Percentiles rank a stretch among this genome's conserved stretches.
These are phyloP conservation scores for Camponotus pennsylvanicus DNA, from an alignment of 1,140 invertebrate genomes.

Conservation along the genomic window DNA sequence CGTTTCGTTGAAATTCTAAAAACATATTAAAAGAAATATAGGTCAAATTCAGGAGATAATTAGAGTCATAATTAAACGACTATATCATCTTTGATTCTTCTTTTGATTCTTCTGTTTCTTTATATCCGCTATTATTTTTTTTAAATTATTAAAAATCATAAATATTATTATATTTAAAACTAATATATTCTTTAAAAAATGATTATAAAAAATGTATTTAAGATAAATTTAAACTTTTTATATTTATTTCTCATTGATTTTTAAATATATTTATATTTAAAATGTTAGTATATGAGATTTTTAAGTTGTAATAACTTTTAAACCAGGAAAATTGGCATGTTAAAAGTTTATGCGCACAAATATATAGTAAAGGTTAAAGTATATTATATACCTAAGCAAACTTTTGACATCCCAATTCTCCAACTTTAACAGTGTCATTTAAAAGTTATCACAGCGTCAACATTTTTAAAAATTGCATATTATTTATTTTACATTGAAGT, in stretches of 20 bases:
- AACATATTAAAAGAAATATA: constrained; percentile 4
- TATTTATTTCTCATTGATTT: not conserved
- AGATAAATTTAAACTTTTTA: not conserved
- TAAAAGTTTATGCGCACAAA: not conserved
- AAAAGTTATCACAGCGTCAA: constrained; percentile 30
- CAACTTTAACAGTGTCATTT: constrained; percentile 36
- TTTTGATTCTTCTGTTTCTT: not conserved
- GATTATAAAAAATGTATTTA: not conserved
- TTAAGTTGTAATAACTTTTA: constrained; percentile 15
- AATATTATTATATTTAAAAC: not conserved
- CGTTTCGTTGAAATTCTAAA: not conserved
- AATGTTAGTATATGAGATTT: not conserved
- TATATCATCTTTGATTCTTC: not conserved
- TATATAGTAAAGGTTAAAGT: constrained; percentile 6
- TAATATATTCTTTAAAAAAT: not conserved
- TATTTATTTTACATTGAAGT: not conserved
- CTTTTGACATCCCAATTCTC: constrained; percentile 31
- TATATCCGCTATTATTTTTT: not conserved
- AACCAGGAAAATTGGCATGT: constrained; percentile 7
- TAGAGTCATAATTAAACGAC: not conserved
- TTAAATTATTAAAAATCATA: not conserved
- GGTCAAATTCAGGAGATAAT: not conserved
- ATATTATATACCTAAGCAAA: not conserved
- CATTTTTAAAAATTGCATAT: constrained; percentile 23
- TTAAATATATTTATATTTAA: constrained; percentile 1